Evolutionary conservation across 1,140 invertebrate species (phyloP), one percentile per base, ranked within the genome.

Genomic region (Eupristina koningsbergeri): DNA sequence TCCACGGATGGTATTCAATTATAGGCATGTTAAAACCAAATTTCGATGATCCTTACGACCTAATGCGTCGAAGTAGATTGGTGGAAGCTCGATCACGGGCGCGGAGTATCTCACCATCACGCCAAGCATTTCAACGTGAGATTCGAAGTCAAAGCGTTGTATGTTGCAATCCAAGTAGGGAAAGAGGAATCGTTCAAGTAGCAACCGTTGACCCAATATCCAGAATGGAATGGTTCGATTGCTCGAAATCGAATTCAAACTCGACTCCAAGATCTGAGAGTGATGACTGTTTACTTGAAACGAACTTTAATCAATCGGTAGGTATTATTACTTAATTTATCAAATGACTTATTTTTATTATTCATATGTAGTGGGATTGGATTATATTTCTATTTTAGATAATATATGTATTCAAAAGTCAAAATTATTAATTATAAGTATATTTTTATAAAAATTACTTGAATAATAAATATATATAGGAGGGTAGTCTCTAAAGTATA

Each of bases 61-160:
- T 96, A 81, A 96, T 97, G 95, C 93, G 96, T 87, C 93, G 95
- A 80, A 96, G 94, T 85, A 93, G 96, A 85, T 88, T 97, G 84
- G 92, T 94, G 63, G 94, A 95, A 31, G 95, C 95, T 22, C 90
- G 94, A 79, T 93, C 93, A 58, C 90, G 94, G 36, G 94, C 94
- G 8, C 93, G 94, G 88, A 95, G 94, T 86, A 94, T 94, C 50
- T 94, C 94, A 50, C 94, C 94, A 0, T 89, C 91, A 67, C 89
- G 91, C 0, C 84, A 94, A 86, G 87, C 92, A 88, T 86, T 91
- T 11, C 88, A 89, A 90, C 85, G 94, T 87, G 94, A 91, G 90
- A 92, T 88, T 79, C 93, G 92, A 63, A 92, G 89, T 87, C 93
- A 93, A 61, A 94, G 92, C 84, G 93, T 94, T 45, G 90, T 92